A percentile compares a stretch with the other conserved stretches of the same genome.
Evolutionary conservation across 2,888 invertebrate species (phyloP).

Genomic region (Mythimna vitellina): DNA sequence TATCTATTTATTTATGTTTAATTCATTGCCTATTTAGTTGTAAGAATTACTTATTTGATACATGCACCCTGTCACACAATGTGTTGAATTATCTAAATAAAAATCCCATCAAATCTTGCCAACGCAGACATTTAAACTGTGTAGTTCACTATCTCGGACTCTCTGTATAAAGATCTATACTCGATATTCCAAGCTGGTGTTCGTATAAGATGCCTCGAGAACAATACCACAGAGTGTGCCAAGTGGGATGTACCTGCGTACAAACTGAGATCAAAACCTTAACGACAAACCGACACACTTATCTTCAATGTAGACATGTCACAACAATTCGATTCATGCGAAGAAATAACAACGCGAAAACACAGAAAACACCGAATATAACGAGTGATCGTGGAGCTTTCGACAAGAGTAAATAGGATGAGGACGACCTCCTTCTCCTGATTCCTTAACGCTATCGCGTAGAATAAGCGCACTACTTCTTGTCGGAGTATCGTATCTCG

Average conservation of each 20-base stretch:
- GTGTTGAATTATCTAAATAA: conserved; percentile 74
- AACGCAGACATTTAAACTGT: conserved; percentile 68
- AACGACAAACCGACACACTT: conserved; percentile 80
- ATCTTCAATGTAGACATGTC: conserved; percentile 82
- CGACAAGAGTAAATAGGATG: conserved; percentile 79
- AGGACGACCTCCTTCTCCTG: conserved; percentile 76
- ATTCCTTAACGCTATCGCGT: conserved; percentile 65
- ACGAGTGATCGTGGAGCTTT: conserved; percentile 80
- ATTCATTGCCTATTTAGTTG: conserved; percentile 69
- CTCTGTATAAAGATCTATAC: conserved; percentile 61
- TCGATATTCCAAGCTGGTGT: conserved; percentile 70
- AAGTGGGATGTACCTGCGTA: conserved; percentile 88
- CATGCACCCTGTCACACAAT: conserved; percentile 90
- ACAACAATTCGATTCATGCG: conserved; percentile 88
- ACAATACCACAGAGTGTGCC: conserved; percentile 88
- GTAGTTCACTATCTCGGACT: conserved; percentile 72
- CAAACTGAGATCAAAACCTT: conserved; percentile 78
- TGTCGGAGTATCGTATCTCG: conserved; percentile 38
- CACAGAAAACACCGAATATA: conserved; percentile 85
- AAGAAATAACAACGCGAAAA: conserved; percentile 87
- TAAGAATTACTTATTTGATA: conserved; percentile 79
- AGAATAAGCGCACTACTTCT: conserved; percentile 58
- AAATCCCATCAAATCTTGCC: conserved; percentile 64
- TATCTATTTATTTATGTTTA: conserved; percentile 67
- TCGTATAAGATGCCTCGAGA: conserved; percentile 75